A percentile compares a stretch with the other conserved stretches of the same genome.
phyloP scores from a whole-genome alignment of 2,113 vertebrate species.

The Passer domesticus region DNA sequence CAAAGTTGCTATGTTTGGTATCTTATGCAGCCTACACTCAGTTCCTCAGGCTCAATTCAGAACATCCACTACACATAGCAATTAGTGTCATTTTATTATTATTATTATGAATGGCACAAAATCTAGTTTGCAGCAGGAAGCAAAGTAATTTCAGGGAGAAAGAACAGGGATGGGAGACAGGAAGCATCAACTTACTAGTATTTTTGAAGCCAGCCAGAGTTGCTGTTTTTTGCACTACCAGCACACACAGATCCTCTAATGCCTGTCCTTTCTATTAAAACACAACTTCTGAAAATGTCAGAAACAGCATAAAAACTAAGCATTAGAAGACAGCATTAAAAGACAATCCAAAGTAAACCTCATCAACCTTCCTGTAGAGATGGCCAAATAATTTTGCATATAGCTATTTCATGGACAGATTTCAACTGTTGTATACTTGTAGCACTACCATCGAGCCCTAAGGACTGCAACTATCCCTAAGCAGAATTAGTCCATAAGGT shows the following conservation, averaged over 20 bases:
- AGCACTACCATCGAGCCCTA: fast-evolving
- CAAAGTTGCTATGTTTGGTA: conserved; percentile 45
- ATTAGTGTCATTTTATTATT: conserved; percentile 44
- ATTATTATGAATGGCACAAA: conserved; percentile 37
- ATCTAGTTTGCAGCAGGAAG: conserved; percentile 63
- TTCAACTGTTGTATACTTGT: background rate
- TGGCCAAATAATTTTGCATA: background rate
- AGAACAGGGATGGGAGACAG: conserved; percentile 31
- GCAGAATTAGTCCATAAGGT: background rate
- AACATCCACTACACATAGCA: conserved; percentile 20
- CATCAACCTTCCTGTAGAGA: background rate
- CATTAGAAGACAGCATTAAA: background rate
- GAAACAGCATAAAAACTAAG: background rate
- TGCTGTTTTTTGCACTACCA: background rate
- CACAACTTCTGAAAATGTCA: background rate
- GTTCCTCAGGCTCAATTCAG: conserved; percentile 56
- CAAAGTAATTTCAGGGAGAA: conserved; percentile 57
- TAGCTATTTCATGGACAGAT: background rate
- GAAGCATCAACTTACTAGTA: conserved; percentile 13
- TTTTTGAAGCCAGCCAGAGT: background rate
- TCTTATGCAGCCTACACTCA: conserved; percentile 50
- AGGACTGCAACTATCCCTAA: background rate
- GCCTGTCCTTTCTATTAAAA: background rate
- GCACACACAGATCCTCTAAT: background rate
- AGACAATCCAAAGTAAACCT: background rate